phyloP scores from a whole-genome alignment of 2,797 vertebrate species.

The Dallia pectoralis region DNA sequence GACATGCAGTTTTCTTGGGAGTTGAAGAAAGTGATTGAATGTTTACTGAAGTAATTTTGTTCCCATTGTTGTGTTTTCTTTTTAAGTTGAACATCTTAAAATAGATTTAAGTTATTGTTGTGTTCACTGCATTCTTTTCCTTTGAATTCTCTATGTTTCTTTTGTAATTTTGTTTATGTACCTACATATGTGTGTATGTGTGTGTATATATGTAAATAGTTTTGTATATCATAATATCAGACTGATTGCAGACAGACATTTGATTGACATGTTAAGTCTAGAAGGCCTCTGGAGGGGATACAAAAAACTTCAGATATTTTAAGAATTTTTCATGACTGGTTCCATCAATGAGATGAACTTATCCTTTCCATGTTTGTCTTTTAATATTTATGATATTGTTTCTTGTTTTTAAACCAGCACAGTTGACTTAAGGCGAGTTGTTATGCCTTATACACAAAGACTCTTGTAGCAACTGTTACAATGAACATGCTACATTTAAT shows the following conservation, averaged over 20 bases:
- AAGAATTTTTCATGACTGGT: too few relatives aligned
- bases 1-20: background rate
- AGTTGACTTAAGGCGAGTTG: constrained; percentile 60
- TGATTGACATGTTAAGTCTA: constrained; percentile 47
- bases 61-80: constrained; percentile 6
- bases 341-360: constrained; percentile 31
- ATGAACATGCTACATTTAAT: constrained; percentile 51
- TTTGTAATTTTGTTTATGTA: background rate
- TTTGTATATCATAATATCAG: constrained; percentile 40
- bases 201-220: constrained; percentile 56
- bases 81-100: constrained; percentile 36
- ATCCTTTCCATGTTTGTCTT: constrained; percentile 46
- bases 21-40: constrained; percentile 31
- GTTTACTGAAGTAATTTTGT: constrained; percentile 23
- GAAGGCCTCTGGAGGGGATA: constrained; percentile 59
- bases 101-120: constrained; percentile 56
- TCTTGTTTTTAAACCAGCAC: constrained; percentile 33
- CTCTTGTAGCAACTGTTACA: constrained; percentile 75
- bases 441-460: constrained; percentile 64
- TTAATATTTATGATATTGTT: constrained; percentile 59
- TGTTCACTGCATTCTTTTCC: constrained; percentile 28
- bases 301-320: constrained; percentile 41
- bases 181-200: too few relatives aligned
- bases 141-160: constrained; percentile 30
- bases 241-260: constrained; percentile 30